Evolutionary conservation across 2,113 vertebrate genomes (phyloP), one percentile per base, ranked within the genome.

Genomic region (Carlito syrichta): DNA sequence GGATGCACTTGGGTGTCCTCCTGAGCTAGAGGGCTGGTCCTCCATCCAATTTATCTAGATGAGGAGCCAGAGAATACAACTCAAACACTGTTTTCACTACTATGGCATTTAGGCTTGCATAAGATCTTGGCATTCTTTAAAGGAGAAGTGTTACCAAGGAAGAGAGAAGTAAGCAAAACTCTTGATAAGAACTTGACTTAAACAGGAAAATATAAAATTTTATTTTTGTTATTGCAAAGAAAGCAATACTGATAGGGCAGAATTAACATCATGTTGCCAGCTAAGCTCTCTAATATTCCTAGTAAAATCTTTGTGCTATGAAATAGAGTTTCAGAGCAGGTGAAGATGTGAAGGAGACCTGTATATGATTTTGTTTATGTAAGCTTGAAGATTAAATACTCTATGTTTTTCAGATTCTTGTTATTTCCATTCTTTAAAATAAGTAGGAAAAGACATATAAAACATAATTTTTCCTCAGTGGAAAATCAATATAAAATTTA

Each of bases 311-410:
- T 8, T 84, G 35, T 40, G 56, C 40, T 78, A 7, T 40, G 62
- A 54, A 94, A 62, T 66, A 60, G n/a, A 50, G 9, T 32, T 88
- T 93, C 56, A 43, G 38, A 86, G 68, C 52, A 68, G 25, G 86
- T 86, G 8, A 82, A 76, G 95, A 77, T 32, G 58, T 56, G 52
- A 27, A 58, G 58, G 30, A 95, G 38, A 74, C 6, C 11, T 60
- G 45, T 60, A 79, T 30, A 54, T 23, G 13, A 89, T 43, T 76
- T 87, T 76, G n/a, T 86, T 69, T 63, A 40, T n/a, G 30, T 38
- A 43, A 54, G 38, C 83, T 96, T 77, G 32, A 87, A 91, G 82
- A 87, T 56, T 68, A 73, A 87, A 93, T 73, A 43, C 45, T 93
- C 81, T 60, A 32, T 78, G 17, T 45, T 78, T 91, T 93, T 40